These are phyloP conservation scores for Blennius ocellaris DNA, from an alignment of 2,113 vertebrate species.

Conservation along the genomic window DNA sequence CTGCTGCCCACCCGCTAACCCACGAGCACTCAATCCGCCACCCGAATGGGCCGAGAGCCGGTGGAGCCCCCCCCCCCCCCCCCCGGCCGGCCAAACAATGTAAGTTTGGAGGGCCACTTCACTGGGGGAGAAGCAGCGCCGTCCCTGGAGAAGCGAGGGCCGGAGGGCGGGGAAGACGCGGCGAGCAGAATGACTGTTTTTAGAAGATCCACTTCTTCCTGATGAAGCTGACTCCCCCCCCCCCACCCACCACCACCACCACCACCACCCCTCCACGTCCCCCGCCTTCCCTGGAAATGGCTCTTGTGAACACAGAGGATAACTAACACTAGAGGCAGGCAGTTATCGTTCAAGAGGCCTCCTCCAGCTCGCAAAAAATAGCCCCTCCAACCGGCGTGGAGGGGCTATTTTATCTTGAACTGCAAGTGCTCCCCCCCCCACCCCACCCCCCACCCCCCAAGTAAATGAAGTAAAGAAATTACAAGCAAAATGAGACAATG, in stretches of 20 bases:
- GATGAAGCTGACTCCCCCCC: conserved; percentile 67
- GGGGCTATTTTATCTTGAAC: conserved; percentile 39
- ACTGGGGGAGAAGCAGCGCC: conserved; percentile 53
- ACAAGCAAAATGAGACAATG: conserved; percentile 24
- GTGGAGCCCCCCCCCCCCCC: too few relatives aligned
- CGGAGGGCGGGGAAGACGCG: conserved; percentile 37
- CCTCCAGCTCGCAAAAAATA: conserved; percentile 65
- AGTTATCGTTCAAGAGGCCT: conserved; percentile 65
- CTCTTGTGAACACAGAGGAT: conserved; percentile 63
- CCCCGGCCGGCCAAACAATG: conserved; percentile 62
- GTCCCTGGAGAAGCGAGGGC: conserved; percentile 54
- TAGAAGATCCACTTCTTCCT: conserved; percentile 77
- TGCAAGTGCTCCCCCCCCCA: conserved; percentile 48
- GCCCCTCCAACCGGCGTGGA: conserved; percentile 57
- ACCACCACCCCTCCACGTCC: not conserved
- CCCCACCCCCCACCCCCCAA: too few relatives aligned
- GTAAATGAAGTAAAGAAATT: conserved; percentile 46
- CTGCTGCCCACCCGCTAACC: conserved; percentile 74
- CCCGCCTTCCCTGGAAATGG: conserved; percentile 8
- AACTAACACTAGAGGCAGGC: conserved; percentile 63
- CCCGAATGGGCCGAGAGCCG: conserved; percentile 63
- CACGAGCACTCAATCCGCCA: conserved; percentile 66
- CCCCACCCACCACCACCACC: not conserved
- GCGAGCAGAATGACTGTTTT: conserved; percentile 70
- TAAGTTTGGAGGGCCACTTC: conserved; percentile 74